Evolutionary conservation across 2,797 vertebrate species (phyloP).

Genomic region (Spheniscus humboldti): DNA sequence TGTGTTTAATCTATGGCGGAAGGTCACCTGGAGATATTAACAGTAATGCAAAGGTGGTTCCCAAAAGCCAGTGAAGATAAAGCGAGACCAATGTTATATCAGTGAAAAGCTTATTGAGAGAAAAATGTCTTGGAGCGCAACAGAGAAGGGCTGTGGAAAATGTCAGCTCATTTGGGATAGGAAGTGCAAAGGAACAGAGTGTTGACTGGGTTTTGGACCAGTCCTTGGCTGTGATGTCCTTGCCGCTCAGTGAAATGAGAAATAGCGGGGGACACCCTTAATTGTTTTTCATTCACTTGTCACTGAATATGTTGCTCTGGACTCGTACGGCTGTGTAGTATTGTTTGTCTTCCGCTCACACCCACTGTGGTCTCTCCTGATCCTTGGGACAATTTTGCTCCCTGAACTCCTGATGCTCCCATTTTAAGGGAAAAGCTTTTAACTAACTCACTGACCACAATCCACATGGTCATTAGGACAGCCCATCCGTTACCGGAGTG

Average conservation of each 20-base stretch:
- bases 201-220: not conserved
- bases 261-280: not conserved
- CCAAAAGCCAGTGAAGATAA: not conserved
- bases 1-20: not conserved
- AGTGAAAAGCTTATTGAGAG: not conserved
- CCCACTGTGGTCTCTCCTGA: not conserved
- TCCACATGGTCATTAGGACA: not conserved
- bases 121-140: not conserved
- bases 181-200: not conserved
- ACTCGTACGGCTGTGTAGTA: not conserved
- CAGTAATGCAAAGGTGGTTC: not conserved
- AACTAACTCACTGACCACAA: not conserved
- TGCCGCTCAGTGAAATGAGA: not conserved
- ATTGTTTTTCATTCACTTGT: not conserved
- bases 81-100: not conserved
- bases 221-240: not conserved
- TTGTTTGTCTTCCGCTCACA: not conserved
- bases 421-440: not conserved
- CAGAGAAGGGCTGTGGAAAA: not conserved
- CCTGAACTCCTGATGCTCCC: not conserved
- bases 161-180: not conserved
- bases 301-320: not conserved
- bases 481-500: not conserved
- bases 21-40: not conserved
- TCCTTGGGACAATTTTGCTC: not conserved